Percentiles rank a stretch among this genome's conserved stretches.
These are phyloP conservation scores for Hesperia comma DNA, from an alignment of 2,888 invertebrate genomes.

Conservation along the genomic window DNA sequence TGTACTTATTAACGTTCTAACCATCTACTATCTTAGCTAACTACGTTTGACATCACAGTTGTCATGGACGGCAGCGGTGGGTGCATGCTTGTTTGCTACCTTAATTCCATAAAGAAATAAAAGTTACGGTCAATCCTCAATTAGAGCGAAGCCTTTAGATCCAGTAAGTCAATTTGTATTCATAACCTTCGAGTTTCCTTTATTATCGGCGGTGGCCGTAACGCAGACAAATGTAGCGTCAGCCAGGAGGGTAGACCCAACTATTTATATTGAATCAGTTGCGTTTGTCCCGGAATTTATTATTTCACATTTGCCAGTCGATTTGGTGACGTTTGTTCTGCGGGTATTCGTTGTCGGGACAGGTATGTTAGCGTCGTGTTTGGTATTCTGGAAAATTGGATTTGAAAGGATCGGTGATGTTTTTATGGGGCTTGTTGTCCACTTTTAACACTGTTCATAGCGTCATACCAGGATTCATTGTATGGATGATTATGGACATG, in stretches of 20 bases:
- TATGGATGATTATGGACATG: too few relatives aligned
- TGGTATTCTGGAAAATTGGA: constrained; percentile 7
- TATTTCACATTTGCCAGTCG: constrained; percentile 47
- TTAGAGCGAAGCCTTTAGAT: too few relatives aligned
- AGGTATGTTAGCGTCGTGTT: constrained; percentile 2
- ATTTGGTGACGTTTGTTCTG: constrained; percentile 38
- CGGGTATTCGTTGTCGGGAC: constrained; percentile 11
- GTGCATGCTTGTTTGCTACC: too few relatives aligned
- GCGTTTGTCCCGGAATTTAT: constrained; percentile 47
- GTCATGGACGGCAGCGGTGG: too few relatives aligned
- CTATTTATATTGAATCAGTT: constrained; percentile 54
- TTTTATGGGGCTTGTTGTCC: neutral
- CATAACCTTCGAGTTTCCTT: neutral
- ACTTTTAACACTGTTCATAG: too few relatives aligned
- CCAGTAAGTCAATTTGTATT: constrained; percentile 11
- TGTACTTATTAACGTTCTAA: too few relatives aligned
- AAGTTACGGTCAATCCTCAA: too few relatives aligned
- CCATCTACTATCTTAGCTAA: too few relatives aligned
- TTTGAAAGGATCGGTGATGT: neutral
- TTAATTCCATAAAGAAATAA: too few relatives aligned
- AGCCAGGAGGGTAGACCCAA: constrained; percentile 29
- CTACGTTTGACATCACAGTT: too few relatives aligned
- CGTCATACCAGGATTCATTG: too few relatives aligned
- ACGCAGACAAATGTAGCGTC: constrained; percentile 13
- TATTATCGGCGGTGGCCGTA: constrained; percentile 9